Conservation (phyloP, 2,888 invertebrate species). For the Eulithis prunata region DNA sequence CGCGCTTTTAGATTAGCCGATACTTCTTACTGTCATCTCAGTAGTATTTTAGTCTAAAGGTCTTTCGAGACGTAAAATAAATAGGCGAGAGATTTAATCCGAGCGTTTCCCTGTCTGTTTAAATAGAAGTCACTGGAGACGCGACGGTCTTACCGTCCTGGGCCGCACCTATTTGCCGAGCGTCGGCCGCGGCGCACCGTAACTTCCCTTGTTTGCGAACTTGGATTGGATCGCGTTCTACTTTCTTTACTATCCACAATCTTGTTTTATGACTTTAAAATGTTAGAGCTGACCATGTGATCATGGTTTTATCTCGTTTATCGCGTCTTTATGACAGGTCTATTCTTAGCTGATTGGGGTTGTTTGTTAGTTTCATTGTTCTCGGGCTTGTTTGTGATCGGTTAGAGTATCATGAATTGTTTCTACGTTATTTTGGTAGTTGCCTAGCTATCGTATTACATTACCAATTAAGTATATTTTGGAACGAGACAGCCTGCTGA, state of each 20-base stretch:
- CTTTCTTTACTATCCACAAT: slow-evolving; percentile 79
- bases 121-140: slow-evolving; percentile 79
- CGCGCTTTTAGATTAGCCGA: slow-evolving; percentile 70
- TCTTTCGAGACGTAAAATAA: slow-evolving; percentile 72
- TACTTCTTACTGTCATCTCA: slow-evolving; percentile 71
- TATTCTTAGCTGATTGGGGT: slow-evolving; percentile 39
- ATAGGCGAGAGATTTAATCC: slow-evolving; percentile 77
- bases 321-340: slow-evolving; percentile 47
- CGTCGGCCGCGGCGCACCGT: slow-evolving; percentile 60
- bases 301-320: slow-evolving; percentile 57
- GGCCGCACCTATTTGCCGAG: slow-evolving; percentile 73
- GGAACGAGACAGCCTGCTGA: too few species aligned
- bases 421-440: slow-evolving; percentile 22
- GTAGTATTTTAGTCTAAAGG: slow-evolving; percentile 67
- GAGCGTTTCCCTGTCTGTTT: slow-evolving; percentile 78
- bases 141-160: slow-evolving; percentile 75
- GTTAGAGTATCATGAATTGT: slow-evolving; percentile 34
- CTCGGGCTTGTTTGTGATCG: slow-evolving; percentile 35
- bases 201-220: slow-evolving; percentile 84
- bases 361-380: slow-evolving; percentile 43
- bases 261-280: slow-evolving; percentile 82
- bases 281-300: slow-evolving; percentile 63
- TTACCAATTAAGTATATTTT: not conserved
- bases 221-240: slow-evolving; percentile 82
- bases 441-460: not conserved